Evolutionary conservation across 1,140 invertebrate species (phyloP), one percentile per base, ranked within the genome.

Genomic region (Tetranychus cinnabarinus): DNA sequence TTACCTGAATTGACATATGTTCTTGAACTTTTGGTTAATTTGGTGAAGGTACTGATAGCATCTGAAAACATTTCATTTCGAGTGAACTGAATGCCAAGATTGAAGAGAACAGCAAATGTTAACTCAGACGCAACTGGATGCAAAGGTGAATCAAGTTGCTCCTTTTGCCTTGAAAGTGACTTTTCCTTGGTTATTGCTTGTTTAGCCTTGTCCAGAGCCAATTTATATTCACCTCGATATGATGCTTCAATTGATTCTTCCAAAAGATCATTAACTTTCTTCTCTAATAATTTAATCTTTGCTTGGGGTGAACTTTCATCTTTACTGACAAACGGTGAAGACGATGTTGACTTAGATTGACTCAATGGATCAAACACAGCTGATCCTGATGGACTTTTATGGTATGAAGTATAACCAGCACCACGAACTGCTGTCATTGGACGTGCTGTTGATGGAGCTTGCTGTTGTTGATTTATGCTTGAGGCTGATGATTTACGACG

Each of bases 361-460:
- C 84, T 82, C 46, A 88, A 72, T 35, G 85, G 85, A 74, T 90
- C 86, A 73, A 88, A 88, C 13, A 60, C 31, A 15, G 45, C 54
- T 12, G 35, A 36, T 5, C 39, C 62, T 15, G 54, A 42, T 42
- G 37, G 36, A 35, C 37, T 46, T 31, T n/a, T 37, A 39, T 10
- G 39, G 15, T 54, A 33, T 33, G 86, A 86, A 3, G 86, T 91
- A 70, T 90, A 97, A 3, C 93, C 92, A 48, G 88, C 92, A 12
- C 87, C 91, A 61, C 86, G 76, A n/a, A 96, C 86, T 33, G 91
- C 91, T 12, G 93, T 97, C 78, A 95, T 89, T 10, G 92, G 92
- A 62, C 92, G 76, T 46, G 78, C 73, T 23, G 72, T 67, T 15
- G 65, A 66, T 59, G 66, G 70, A 67, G 64, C 66, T 61, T 34